phyloP scores from a whole-genome alignment of 2,113 vertebrate genomes.

The Centropus unirufus region DNA sequence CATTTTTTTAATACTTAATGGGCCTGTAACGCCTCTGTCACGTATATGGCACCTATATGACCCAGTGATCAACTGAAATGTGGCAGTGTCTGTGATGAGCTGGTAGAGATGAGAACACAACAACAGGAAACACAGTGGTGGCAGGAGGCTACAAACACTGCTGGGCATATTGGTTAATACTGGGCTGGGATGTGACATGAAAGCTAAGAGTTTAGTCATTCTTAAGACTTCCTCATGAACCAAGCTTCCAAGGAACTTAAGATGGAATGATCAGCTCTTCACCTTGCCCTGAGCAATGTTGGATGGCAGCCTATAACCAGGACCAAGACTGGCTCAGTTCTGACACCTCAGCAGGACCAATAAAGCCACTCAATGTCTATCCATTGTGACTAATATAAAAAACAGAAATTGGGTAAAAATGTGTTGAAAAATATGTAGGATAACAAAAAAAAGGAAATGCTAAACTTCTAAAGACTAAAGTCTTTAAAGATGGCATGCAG shows the following conservation, averaged over 20 bases:
- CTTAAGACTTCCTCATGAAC: neutral
- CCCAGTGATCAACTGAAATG: neutral
- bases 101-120: neutral
- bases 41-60: accelerated
- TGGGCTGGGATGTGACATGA: neutral
- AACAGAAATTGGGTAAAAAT: neutral
- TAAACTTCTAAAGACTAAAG: neutral
- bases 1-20: neutral
- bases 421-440: neutral
- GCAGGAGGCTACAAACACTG: neutral
- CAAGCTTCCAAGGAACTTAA: neutral
- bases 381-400: neutral
- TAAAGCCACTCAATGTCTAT: neutral
- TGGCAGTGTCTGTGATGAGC: accelerated
- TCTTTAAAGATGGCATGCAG: neutral
- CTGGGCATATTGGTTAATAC: neutral
- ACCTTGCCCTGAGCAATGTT: neutral
- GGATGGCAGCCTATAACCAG: neutral
- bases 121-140: neutral
- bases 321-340: neutral
- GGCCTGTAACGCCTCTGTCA: neutral
- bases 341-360: neutral
- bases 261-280: neutral
- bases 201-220: neutral
- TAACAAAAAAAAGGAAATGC: neutral